Conservation (phyloP, 2,113 vertebrate genomes). For the Cygnus atratus region DNA sequence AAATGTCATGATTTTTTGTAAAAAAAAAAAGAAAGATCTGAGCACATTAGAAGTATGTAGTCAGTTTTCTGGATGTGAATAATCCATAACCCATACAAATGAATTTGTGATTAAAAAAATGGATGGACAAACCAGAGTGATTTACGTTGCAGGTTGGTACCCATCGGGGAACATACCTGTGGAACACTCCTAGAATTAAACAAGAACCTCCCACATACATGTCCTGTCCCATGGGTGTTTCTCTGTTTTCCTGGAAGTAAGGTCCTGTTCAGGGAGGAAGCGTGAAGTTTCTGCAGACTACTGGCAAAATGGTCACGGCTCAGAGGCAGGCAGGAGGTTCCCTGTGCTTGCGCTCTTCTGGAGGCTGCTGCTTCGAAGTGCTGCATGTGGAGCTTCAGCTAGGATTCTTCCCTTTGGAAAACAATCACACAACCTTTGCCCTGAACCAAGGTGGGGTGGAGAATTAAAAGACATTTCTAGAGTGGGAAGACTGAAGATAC, state of each 20-base stretch:
- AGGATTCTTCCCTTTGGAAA: neutral
- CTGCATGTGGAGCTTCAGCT: neutral
- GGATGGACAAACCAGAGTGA: neutral
- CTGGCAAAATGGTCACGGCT: accelerated
- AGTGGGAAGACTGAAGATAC: neutral
- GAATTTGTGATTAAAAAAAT: neutral
- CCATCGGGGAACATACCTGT: neutral
- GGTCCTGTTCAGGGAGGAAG: neutral
- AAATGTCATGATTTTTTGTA: neutral
- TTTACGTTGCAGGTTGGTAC: neutral
- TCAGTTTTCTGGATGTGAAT: neutral
- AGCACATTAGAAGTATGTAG: neutral
- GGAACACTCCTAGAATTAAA: neutral
- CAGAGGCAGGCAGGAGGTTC: neutral
- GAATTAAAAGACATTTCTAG: neutral
- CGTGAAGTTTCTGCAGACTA: accelerated
- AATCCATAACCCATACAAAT: neutral
- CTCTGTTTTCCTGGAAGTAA: neutral
- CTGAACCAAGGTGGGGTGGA: neutral
- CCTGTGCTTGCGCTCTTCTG: neutral
- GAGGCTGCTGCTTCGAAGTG: neutral
- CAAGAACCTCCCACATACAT: neutral
- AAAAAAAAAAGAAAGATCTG: neutral
- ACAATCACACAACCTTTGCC: neutral
- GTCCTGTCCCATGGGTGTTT: neutral